A percentile compares a stretch with the other conserved stretches of the same genome.
These are phyloP conservation scores for Rhea americana DNA, from an alignment of 2,113 vertebrate species.

Conservation along the genomic window DNA sequence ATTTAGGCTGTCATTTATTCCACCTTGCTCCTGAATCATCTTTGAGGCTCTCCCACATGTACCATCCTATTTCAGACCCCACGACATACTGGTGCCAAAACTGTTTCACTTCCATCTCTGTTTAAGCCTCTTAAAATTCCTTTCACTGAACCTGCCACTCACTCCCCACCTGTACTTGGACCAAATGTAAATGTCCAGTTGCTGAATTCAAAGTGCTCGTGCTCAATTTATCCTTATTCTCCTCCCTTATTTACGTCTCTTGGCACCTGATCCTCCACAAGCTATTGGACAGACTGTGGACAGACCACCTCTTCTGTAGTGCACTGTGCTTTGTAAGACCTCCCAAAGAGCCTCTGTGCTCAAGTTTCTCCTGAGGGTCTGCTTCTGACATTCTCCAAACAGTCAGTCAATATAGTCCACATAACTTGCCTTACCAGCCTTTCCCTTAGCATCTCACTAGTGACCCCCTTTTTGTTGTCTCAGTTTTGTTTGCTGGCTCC, in stretches of 20 bases:
- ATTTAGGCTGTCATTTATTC: neutral
- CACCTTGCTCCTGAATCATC: neutral
- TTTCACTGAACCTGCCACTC: neutral
- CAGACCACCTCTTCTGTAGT: neutral
- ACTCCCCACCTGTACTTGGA: neutral
- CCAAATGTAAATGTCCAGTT: neutral
- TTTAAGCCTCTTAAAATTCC: neutral
- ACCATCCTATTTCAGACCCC: neutral
- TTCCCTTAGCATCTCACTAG: neutral
- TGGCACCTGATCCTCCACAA: neutral
- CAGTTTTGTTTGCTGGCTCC: neutral
- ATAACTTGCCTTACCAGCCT: neutral
- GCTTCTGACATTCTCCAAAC: neutral
- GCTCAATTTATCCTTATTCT: neutral
- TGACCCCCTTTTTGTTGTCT: neutral
- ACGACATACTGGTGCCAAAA: neutral
- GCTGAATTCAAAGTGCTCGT: neutral
- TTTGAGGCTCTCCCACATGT: neutral
- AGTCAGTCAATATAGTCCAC: rapidly evolving
- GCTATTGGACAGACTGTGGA: neutral
- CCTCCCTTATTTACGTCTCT: neutral
- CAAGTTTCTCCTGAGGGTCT: neutral
- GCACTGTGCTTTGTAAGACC: neutral
- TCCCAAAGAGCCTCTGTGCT: neutral
- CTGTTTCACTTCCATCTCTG: neutral